phyloP scores from a whole-genome alignment of 2,113 vertebrate species.

The Corapipo altera region DNA sequence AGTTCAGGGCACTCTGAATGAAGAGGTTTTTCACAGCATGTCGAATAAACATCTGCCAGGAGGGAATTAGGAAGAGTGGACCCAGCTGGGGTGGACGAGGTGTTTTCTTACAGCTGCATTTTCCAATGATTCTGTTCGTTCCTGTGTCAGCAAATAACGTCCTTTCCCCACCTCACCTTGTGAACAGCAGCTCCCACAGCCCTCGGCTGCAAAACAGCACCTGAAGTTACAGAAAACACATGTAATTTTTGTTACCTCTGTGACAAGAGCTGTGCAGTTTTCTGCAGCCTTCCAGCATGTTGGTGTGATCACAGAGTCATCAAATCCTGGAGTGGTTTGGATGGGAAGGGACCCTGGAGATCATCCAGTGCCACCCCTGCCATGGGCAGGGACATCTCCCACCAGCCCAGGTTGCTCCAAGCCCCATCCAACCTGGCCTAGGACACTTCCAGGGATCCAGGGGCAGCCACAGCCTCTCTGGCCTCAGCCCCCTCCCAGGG shows the following conservation, averaged over 20 bases:
- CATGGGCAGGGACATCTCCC: background rate
- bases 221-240: background rate
- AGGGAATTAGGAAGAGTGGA: background rate
- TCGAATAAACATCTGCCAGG: background rate
- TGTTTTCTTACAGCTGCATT: background rate
- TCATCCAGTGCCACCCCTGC: accelerated
- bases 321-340: background rate
- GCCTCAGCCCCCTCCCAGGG: background rate
- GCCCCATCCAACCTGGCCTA: background rate
- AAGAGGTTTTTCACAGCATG: background rate
- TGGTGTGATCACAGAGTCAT: background rate
- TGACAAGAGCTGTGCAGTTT: accelerated
- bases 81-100: background rate
- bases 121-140: background rate
- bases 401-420: background rate
- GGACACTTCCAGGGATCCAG: background rate
- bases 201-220: background rate
- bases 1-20: background rate
- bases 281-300: accelerated
- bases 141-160: background rate
- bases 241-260: background rate
- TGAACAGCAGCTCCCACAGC: background rate
- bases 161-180: background rate
- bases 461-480: background rate
- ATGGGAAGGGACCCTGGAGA: background rate